phyloP scores from a whole-genome alignment of 2,797 vertebrate species.

The Chrysocyon brachyurus region DNA sequence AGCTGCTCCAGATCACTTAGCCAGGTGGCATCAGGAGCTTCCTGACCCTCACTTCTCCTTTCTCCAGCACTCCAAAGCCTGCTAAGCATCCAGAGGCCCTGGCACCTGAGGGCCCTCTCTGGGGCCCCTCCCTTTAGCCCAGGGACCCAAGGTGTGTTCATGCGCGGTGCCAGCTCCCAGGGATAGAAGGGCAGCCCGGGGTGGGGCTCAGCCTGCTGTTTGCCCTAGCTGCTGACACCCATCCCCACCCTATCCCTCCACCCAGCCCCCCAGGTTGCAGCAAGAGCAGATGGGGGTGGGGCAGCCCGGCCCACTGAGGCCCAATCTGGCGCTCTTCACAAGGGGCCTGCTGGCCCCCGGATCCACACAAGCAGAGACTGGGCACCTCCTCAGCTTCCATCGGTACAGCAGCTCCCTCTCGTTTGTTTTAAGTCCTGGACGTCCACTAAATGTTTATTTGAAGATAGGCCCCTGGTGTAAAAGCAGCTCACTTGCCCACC shows the following conservation, averaged over 20 bases:
- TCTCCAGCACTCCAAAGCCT: background rate
- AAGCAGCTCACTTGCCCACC: background rate
- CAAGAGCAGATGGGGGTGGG: background rate
- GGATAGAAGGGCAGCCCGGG: background rate
- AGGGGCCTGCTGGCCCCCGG: background rate
- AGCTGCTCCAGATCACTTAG: background rate
- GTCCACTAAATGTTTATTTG: background rate
- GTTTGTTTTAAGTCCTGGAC: background rate
- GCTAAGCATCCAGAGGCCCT: background rate
- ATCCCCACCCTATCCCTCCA: fast-evolving
- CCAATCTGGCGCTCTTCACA: background rate
- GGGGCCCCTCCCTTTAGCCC: background rate
- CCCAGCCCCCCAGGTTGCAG: background rate
- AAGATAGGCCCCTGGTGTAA: background rate
- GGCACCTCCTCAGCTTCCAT: background rate
- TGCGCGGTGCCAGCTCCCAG: background rate
- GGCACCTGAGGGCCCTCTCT: background rate
- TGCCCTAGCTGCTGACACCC: background rate
- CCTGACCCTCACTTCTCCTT: background rate
- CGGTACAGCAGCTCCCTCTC: background rate
- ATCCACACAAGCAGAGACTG: background rate
- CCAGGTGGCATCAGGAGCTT: background rate
- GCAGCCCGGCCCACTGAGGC: too few species aligned
- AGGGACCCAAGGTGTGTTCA: background rate
- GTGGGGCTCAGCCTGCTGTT: background rate